Evolutionary conservation across 2,797 vertebrate species (phyloP), one percentile per base, ranked within the genome.

Genomic region (Tapirus indicus): DNA sequence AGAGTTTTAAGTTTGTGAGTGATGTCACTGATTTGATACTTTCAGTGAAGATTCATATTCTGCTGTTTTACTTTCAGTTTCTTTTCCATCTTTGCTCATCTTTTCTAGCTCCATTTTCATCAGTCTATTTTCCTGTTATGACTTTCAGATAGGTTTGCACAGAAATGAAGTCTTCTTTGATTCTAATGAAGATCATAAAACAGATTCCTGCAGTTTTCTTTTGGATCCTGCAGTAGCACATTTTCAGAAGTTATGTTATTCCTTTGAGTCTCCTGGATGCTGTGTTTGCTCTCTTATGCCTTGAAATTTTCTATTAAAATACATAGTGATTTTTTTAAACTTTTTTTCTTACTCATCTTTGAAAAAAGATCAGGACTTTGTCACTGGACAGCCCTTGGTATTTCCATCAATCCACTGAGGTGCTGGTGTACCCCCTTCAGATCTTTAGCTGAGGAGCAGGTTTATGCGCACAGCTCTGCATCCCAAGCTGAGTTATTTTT

Each of bases 131-230:
- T 86, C 25, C 7, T 3, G 35, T 58, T 77, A 11, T 71, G 44
- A 38, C 29, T 32, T 56, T 84, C 56, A 71, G 21, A 58, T 64
- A 1, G 12, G 58, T 75, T 74, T 83, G 72, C 20, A 58, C 66
- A 75, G 56, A 94, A 92, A 29, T 0, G 44, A n/a, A 14, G 2
- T 88, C 52, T 64, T 88, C 54, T 93, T 66, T 41, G 54, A 87
- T 96, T 56, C 18, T 78, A 83, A 94, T 32, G 6, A 84, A 66
- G 18, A 41, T 92, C 52, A 60, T 92, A 56, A 85, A 72, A 88
- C 6, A 88, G 8, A 74, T 77, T 66, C 4, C 8, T 38, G 9
- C 69, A 64, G 18, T 58, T 88, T 86, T 13, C 38, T 93, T 83
- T 96, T 32, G 66, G 32, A 77, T 49, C 12, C 38, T 74, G 7